Percentiles rank a stretch among this genome's conserved stretches.
Evolutionary conservation across 2,888 invertebrate species (phyloP).

Genomic region (Cylindroiulus punctatus): DNA sequence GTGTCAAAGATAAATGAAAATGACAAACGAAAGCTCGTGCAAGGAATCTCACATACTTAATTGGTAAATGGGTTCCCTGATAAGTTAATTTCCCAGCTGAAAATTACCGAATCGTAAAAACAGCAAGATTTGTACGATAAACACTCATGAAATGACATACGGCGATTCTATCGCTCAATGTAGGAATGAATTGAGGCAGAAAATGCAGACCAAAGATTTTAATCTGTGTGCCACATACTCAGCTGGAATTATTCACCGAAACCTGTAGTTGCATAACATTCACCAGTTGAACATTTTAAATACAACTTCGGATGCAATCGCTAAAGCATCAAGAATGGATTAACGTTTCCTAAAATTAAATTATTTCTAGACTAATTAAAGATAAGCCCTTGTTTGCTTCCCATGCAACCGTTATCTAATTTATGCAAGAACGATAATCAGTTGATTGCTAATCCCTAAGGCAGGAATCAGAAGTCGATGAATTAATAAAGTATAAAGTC

Average conservation of each 20-base stretch:
- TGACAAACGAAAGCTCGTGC: not conserved
- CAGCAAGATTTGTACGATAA: conserved; percentile 13
- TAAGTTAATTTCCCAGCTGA: conserved; percentile 32
- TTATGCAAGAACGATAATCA: not conserved
- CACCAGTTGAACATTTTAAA: not conserved
- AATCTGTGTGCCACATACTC: conserved; percentile 14
- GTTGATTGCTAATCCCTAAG: not conserved
- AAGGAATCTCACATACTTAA: not conserved
- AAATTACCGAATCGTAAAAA: conserved; percentile 39
- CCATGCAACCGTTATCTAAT: not conserved
- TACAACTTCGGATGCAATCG: not conserved
- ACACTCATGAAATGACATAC: conserved; percentile 40
- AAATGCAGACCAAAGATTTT: not conserved
- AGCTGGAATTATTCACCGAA: conserved; percentile 17
- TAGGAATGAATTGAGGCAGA: conserved; percentile 29
- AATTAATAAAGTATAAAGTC: too few relatives aligned
- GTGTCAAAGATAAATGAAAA: conserved; percentile 12
- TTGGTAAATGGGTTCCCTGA: conserved; percentile 37
- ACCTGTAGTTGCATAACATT: conserved; percentile 14
- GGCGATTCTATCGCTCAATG: conserved; percentile 15
- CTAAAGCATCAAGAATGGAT: not conserved
- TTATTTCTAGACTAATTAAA: not conserved
- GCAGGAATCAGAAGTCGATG: not conserved
- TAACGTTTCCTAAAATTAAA: not conserved
- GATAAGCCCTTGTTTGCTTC: not conserved